Evolutionary conservation across 2,797 vertebrate species (phyloP).

Genomic region (Sebastes oblongus): DNA sequence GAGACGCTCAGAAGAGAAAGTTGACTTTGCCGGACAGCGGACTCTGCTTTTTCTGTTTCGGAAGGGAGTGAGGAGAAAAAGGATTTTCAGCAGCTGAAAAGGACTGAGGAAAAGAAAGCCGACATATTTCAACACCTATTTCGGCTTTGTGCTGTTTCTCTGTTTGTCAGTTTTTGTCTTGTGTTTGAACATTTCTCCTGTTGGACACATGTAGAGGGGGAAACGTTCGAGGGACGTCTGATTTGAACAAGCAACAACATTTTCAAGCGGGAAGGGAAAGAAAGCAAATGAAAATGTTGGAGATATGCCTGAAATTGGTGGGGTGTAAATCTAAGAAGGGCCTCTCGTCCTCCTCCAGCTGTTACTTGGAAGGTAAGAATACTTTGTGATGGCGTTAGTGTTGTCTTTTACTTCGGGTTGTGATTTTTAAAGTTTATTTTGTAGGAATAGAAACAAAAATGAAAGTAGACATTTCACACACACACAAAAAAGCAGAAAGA

Average conservation of each 20-base stretch:
- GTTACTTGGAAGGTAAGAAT: slow-evolving; percentile 96
- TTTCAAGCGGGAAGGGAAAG: slow-evolving; percentile 68
- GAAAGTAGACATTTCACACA: neutral
- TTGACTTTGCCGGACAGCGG: slow-evolving; percentile 59
- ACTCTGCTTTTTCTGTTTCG: slow-evolving; percentile 45
- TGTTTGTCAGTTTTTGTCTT: slow-evolving; percentile 16
- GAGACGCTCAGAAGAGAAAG: slow-evolving; percentile 74
- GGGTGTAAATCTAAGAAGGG: slow-evolving; percentile 99
- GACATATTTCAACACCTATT: neutral
- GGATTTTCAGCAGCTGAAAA: slow-evolving; percentile 40
- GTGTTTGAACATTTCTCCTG: slow-evolving; percentile 17
- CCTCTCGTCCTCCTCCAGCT: slow-evolving; percentile 97
- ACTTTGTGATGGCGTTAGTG: neutral
- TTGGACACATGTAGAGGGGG: slow-evolving; percentile 55
- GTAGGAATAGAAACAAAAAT: neutral
- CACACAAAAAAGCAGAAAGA: neutral
- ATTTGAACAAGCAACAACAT: slow-evolving; percentile 52
- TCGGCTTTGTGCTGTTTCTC: slow-evolving; percentile 3
- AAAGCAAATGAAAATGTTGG: slow-evolving; percentile 98
- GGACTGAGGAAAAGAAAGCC: slow-evolving; percentile 2
- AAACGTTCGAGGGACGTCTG: slow-evolving; percentile 26
- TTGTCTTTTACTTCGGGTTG: neutral
- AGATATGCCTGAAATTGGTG: slow-evolving; percentile 99
- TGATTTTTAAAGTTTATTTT: slow-evolving; percentile 19
- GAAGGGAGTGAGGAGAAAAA: slow-evolving; percentile 25